These are phyloP conservation scores for Molorchus minor DNA, from an alignment of 2,888 invertebrate genomes.

Conservation along the genomic window DNA sequence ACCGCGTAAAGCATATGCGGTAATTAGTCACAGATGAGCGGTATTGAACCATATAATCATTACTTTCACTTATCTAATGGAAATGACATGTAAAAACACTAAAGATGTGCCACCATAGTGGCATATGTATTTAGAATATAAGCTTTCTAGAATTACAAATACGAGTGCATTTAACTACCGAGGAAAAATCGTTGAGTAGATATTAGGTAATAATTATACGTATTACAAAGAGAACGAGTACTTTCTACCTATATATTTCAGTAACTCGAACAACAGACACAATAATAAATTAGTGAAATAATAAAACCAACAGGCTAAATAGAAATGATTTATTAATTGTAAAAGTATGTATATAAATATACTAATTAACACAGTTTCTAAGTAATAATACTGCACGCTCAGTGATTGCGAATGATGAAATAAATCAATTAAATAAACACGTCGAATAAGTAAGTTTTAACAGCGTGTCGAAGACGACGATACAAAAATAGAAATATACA, in stretches of 20 bases:
- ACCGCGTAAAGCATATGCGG: constrained; percentile 10
- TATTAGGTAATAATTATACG: constrained; percentile 16
- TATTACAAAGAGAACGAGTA: constrained; percentile 1
- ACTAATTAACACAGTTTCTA: constrained; percentile 59
- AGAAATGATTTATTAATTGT: constrained; percentile 54
- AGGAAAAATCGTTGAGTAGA: constrained; percentile 16
- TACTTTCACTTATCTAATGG: constrained; percentile 33
- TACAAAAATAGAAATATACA: constrained; percentile 44
- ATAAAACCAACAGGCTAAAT: constrained; percentile 29
- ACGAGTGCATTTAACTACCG: constrained; percentile 14
- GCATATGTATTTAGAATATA: constrained; percentile 11
- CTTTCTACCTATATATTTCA: constrained; percentile 17
- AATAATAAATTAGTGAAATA: constrained; percentile 12
- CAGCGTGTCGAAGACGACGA: constrained; percentile 38
- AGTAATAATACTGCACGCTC: constrained; percentile 59
- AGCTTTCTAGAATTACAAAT: constrained; percentile 27
- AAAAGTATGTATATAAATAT: constrained; percentile 55
- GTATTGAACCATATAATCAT: constrained; percentile 19
- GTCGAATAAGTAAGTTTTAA: constrained; percentile 32
- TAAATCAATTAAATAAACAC: constrained; percentile 42
- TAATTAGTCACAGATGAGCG: constrained; percentile 31
- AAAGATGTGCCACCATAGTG: constrained; percentile 11
- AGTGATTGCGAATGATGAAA: constrained; percentile 47
- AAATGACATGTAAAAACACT: constrained; percentile 10
- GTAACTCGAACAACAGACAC: background rate